Conservation (phyloP, 37 sponge, comb jelly and placozoan species). For the Mnemiopsis leidyi region DNA sequence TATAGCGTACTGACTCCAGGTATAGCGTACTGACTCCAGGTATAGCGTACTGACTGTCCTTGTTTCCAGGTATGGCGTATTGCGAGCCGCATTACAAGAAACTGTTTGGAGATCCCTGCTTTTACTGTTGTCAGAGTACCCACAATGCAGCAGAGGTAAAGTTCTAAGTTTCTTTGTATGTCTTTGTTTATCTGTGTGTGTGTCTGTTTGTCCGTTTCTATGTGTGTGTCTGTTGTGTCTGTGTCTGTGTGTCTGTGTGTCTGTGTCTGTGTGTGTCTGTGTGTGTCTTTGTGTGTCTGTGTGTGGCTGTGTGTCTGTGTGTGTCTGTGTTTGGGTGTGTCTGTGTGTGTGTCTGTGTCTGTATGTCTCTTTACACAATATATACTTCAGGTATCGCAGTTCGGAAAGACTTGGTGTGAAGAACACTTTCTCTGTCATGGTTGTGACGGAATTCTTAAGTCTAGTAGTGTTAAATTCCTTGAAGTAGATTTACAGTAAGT, state of each 20-base stretch:
- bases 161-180: not conserved
- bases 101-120: slow-evolving; percentile 95
- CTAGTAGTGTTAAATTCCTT: not conserved
- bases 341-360: no score
- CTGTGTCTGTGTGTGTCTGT: not conserved
- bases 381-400: slow-evolving; percentile 72
- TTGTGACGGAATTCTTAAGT: slow-evolving; percentile 75
- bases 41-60: not conserved
- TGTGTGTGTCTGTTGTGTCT: no score
- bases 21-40: not conserved
- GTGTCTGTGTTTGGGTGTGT: no score
- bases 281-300: no score
- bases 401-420: slow-evolving; percentile 92
- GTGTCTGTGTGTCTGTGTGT: not conserved
- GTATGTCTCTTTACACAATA: no score
- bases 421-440: slow-evolving; percentile 93
- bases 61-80: slow-evolving; percentile 74
- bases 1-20: not conserved
- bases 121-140: slow-evolving; percentile 84
- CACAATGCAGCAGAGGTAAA: slow-evolving; percentile 79
- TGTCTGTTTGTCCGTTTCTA: no score
- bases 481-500: slow-evolving; percentile 49
- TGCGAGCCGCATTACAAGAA: slow-evolving; percentile 95
- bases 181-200: slow-evolving; percentile 3
- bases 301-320: no score